phyloP scores from a whole-genome alignment of 2,797 vertebrate genomes.

The Muscicapa striata region DNA sequence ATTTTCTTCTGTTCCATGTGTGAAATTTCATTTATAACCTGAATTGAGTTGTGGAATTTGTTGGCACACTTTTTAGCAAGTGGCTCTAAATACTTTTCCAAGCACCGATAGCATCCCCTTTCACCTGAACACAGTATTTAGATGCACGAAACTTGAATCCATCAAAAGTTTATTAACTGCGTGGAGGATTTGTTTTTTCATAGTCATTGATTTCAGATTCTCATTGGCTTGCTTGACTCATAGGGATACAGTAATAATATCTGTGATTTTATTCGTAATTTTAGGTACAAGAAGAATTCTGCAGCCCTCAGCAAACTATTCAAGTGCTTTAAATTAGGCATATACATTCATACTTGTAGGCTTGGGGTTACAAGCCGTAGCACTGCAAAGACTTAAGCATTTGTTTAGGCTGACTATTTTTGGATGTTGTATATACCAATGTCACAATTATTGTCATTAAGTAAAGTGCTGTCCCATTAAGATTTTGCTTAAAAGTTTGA shows the following conservation, averaged over 20 bases:
- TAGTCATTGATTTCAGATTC: background rate
- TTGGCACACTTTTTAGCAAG: background rate
- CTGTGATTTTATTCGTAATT: conserved; percentile 11
- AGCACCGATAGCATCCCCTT: background rate
- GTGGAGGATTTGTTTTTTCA: background rate
- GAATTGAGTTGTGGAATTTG: background rate
- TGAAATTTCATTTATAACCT: background rate
- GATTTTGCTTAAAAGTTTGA: background rate
- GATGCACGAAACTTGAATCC: background rate
- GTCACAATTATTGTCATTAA: background rate
- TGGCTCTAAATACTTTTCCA: background rate
- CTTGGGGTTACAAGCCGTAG: background rate
- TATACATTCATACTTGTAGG: background rate
- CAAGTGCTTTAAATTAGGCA: background rate
- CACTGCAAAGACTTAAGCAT: background rate
- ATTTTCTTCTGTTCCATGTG: background rate
- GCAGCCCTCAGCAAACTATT: background rate
- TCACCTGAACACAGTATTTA: background rate
- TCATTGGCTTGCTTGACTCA: background rate
- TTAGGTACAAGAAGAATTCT: background rate
- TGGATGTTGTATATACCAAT: background rate
- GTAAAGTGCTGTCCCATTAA: background rate
- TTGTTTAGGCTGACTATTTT: conserved; percentile 10
- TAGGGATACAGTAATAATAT: background rate
- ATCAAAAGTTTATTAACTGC: background rate